Conservation (phyloP, 2,888 invertebrate species). For the Yponomeuta evonymella region DNA sequence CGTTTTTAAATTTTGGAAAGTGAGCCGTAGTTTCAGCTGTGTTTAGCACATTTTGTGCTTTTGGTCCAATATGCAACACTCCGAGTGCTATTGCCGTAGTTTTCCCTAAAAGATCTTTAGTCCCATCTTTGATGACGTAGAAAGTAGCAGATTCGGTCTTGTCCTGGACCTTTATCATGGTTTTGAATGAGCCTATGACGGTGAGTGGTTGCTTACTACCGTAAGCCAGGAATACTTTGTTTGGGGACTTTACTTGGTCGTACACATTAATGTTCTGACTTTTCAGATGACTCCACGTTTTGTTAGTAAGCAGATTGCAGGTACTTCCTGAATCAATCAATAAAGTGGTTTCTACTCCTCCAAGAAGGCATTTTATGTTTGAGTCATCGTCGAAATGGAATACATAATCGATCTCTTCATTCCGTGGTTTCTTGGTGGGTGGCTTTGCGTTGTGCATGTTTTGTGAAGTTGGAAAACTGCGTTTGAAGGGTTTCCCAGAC, state of each 20-base stretch:
- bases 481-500: background rate
- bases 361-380: conserved; percentile 4
- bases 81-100: conserved; percentile 21
- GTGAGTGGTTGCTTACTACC: conserved; percentile 19
- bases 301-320: conserved; percentile 17
- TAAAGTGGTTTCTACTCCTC: conserved; percentile 12
- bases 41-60: conserved; percentile 12
- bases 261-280: background rate
- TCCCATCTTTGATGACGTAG: conserved; percentile 24
- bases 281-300: conserved; percentile 16
- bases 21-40: background rate
- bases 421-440: background rate
- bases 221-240: conserved; percentile 18
- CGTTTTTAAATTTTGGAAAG: conserved; percentile 26
- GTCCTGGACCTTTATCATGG: background rate
- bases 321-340: conserved; percentile 15
- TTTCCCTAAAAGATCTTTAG: conserved; percentile 25
- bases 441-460: background rate
- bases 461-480: background rate
- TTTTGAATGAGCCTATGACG: conserved; percentile 14
- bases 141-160: conserved; percentile 17
- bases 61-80: conserved; percentile 19
- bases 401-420: conserved; percentile 10
- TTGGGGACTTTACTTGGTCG: conserved; percentile 13
- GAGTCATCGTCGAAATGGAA: conserved; percentile 12